Conservation (phyloP, 2,888 invertebrate genomes). For the Phaedon cochleariae region DNA sequence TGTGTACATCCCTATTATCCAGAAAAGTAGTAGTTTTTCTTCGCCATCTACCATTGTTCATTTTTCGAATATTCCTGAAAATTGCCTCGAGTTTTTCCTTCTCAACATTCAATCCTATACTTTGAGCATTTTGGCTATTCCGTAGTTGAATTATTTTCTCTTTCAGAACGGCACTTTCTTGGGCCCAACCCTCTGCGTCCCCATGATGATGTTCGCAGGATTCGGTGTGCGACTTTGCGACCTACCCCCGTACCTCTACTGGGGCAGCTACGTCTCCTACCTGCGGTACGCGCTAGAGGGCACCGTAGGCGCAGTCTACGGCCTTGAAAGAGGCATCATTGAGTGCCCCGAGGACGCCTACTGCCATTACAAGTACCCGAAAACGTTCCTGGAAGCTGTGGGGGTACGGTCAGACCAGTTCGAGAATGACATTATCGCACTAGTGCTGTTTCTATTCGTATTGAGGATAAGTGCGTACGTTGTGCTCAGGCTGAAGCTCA, state of each 20-base stretch:
- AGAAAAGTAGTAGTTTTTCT: too few species aligned
- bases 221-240: conserved; percentile 92
- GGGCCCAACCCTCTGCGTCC: conserved; percentile 90
- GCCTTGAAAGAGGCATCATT: conserved; percentile 75
- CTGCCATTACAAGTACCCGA: conserved; percentile 85
- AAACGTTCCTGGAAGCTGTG: conserved; percentile 82
- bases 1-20: too few species aligned
- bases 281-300: conserved; percentile 92
- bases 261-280: conserved; percentile 93
- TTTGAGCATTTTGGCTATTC: neutral
- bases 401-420: conserved; percentile 84
- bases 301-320: conserved; percentile 84
- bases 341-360: conserved; percentile 79
- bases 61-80: too few species aligned
- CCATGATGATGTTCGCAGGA: conserved; percentile 97
- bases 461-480: conserved; percentile 74
- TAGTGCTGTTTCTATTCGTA: conserved; percentile 73
- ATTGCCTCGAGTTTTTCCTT: too few species aligned
- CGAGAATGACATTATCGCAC: conserved; percentile 81
- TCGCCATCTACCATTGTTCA: too few species aligned
- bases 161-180: conserved; percentile 92
- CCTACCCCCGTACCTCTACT: conserved; percentile 84
- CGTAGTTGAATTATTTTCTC: conserved; percentile 19
- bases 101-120: too few species aligned
- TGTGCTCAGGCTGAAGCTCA: conserved; percentile 80